These are phyloP conservation scores for Psittacus erithacus DNA, from an alignment of 2,113 vertebrate species.

Conservation along the genomic window DNA sequence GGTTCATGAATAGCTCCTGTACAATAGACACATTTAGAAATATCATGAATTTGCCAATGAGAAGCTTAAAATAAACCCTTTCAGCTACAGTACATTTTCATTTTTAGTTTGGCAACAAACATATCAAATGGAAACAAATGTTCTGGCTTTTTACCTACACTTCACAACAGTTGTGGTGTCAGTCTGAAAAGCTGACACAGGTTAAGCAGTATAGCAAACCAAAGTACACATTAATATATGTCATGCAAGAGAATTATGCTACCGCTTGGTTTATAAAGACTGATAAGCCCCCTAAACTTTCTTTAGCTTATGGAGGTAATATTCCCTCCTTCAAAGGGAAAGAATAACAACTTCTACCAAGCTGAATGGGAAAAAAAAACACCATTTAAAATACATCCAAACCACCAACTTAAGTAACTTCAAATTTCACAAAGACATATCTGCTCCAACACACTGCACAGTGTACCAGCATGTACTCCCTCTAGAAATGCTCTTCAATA, in stretches of 20 bases:
- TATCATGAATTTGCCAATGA: background rate
- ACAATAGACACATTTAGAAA: background rate
- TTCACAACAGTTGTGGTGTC: background rate
- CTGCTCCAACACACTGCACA: background rate
- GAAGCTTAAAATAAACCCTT: background rate
- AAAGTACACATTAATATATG: background rate
- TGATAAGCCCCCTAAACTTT: background rate
- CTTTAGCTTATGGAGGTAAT: background rate
- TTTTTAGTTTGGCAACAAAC: background rate
- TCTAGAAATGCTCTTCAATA: background rate
- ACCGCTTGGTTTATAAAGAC: background rate
- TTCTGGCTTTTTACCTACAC: background rate
- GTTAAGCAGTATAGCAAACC: background rate
- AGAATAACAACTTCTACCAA: background rate
- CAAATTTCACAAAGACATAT: background rate
- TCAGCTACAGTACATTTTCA: background rate
- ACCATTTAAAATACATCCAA: background rate
- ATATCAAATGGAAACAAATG: background rate
- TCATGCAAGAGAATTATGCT: conserved; percentile 17
- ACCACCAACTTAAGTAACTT: background rate
- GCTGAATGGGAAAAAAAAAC: background rate
- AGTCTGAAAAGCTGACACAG: background rate
- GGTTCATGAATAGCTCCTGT: background rate
- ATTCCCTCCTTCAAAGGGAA: background rate
- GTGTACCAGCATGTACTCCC: background rate